These are phyloP conservation scores for Brassicogethes aeneus DNA, from an alignment of 2,888 invertebrate species.

Conservation along the genomic window DNA sequence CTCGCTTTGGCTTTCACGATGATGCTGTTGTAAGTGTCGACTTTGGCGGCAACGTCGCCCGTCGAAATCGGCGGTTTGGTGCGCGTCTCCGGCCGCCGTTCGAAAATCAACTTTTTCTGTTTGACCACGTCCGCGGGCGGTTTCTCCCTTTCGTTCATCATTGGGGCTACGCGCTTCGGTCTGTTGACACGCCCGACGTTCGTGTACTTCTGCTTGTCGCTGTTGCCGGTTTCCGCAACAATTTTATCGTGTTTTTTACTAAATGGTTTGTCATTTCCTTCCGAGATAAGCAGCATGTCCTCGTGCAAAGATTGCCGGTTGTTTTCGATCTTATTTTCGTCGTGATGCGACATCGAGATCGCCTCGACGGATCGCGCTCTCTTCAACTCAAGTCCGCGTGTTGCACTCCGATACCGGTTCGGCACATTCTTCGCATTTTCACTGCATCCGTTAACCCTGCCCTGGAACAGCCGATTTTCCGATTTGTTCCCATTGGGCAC, in stretches of 20 bases:
- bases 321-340: slow-evolving; percentile 10
- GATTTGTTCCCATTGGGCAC: slow-evolving; percentile 28
- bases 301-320: slow-evolving; percentile 42
- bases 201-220: slow-evolving; percentile 15
- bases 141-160: slow-evolving; percentile 65
- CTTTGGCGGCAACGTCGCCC: slow-evolving; percentile 57
- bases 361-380: slow-evolving; percentile 82
- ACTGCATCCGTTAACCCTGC: slow-evolving; percentile 26
- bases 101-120: slow-evolving; percentile 77
- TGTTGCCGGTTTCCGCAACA: slow-evolving; percentile 11
- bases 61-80: slow-evolving; percentile 45
- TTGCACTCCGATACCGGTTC: slow-evolving; percentile 44
- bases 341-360: slow-evolving; percentile 51
- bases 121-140: slow-evolving; percentile 87
- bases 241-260: slow-evolving; percentile 19
- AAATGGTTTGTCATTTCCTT: slow-evolving; percentile 28
- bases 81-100: slow-evolving; percentile 52
- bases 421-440: slow-evolving; percentile 25
- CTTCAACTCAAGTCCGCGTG: slow-evolving; percentile 57
- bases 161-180: slow-evolving; percentile 53
- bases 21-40: slow-evolving; percentile 54
- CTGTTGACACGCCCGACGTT: slow-evolving; percentile 41
- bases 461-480: slow-evolving; percentile 14
- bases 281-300: slow-evolving; percentile 39
- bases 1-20: slow-evolving; percentile 46